phyloP scores from a whole-genome alignment of 1,140 invertebrate species.

The Palaemon carinicauda region DNA sequence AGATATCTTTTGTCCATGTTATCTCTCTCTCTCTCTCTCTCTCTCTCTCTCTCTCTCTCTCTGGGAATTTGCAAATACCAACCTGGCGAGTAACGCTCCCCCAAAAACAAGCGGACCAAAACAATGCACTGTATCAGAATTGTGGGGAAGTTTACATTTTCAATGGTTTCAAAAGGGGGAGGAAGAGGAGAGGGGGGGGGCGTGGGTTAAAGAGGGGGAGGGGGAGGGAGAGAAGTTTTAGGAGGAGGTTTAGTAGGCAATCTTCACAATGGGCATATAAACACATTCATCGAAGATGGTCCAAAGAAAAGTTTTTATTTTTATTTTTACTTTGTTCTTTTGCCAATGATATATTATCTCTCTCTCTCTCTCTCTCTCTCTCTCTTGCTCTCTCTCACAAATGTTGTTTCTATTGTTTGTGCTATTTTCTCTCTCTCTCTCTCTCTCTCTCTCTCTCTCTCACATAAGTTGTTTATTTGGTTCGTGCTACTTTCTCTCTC shows the following conservation, averaged over 20 bases:
- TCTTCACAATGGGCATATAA: slow-evolving; percentile 27
- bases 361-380: not conserved
- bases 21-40: not conserved
- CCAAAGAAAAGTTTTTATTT: not conserved
- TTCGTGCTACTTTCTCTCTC: not conserved
- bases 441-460: not conserved
- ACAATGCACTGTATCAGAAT: slow-evolving; percentile 22
- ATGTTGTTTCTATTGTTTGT: no score
- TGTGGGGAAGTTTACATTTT: slow-evolving; percentile 36
- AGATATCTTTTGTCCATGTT: no score
- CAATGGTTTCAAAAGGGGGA: not conserved
- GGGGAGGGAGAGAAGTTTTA: no score
- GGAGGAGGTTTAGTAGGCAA: not conserved
- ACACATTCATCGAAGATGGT: not conserved
- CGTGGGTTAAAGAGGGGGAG: no score
- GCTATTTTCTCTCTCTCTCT: not conserved
- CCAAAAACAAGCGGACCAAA: not conserved
- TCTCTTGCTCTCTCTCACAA: not conserved
- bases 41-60: not conserved
- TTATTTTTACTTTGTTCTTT: not conserved
- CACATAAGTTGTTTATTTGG: no score
- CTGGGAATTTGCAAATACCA: no score
- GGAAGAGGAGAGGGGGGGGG: no score
- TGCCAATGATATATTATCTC: no score
- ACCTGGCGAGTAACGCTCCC: not conserved